These are phyloP conservation scores for Trochalopteron elliotii DNA, from an alignment of 2,113 vertebrate species.

Conservation along the genomic window DNA sequence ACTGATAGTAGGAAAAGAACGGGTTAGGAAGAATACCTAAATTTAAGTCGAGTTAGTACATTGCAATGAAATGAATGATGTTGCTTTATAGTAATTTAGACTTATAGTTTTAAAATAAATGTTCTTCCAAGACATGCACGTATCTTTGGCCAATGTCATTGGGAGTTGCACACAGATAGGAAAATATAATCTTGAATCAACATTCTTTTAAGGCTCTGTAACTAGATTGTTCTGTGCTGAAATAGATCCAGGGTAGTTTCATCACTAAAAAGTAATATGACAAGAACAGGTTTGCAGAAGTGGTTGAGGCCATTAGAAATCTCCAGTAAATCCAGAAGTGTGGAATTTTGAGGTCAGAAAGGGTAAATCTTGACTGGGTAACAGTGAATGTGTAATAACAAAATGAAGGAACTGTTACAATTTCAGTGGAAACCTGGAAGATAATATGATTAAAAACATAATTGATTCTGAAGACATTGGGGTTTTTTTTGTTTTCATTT, in stretches of 20 bases:
- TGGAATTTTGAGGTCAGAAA: conserved; percentile 8
- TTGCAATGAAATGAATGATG: not conserved
- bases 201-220: conserved; percentile 42
- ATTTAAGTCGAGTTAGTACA: not conserved
- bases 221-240: not conserved
- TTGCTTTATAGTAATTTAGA: not conserved
- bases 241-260: not conserved
- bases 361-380: not conserved
- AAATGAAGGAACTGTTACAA: not conserved
- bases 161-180: conserved; percentile 5
- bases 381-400: not conserved
- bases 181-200: conserved; percentile 19
- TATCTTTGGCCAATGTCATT: not conserved
- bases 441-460: not conserved
- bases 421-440: conserved; percentile 1
- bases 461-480: not conserved
- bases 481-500: not conserved
- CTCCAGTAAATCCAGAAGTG: not conserved
- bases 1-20: not conserved
- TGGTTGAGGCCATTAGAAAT: conserved; percentile 12
- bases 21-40: not conserved
- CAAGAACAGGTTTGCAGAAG: conserved; percentile 20
- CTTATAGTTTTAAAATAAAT: not conserved
- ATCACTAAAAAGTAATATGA: not conserved
- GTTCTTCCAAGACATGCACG: not conserved